A percentile compares a stretch with the other conserved stretches of the same genome.
phyloP scores from a whole-genome alignment of 2,113 vertebrate genomes.

The Chelonoidis abingdonii region DNA sequence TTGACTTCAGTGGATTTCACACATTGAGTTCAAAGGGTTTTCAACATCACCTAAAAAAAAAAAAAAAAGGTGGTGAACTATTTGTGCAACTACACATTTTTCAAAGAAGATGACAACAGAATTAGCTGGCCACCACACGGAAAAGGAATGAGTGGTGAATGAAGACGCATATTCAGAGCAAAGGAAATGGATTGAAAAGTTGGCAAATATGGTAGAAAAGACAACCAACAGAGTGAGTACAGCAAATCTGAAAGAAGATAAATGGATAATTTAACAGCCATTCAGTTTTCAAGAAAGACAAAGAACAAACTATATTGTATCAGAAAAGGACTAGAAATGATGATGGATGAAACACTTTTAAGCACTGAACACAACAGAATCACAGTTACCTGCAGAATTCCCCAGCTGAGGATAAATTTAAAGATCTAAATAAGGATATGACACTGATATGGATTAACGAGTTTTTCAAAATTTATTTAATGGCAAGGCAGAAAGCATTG shows the following conservation, averaged over 20 bases:
- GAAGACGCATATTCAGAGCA: constrained; percentile 55
- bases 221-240: constrained; percentile 71
- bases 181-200: constrained; percentile 74
- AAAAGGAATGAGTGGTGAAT: constrained; percentile 53
- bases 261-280: constrained; percentile 88
- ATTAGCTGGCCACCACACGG: constrained; percentile 29
- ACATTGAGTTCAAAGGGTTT: neutral
- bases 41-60: neutral
- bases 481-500: constrained; percentile 76
- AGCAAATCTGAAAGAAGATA: constrained; percentile 85
- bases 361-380: constrained; percentile 78
- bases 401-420: constrained; percentile 80
- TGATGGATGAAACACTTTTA: constrained; percentile 83
- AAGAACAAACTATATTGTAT: constrained; percentile 85
- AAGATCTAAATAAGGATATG: constrained; percentile 80
- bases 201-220: constrained; percentile 78
- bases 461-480: constrained; percentile 85
- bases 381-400: constrained; percentile 76
- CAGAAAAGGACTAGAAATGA: constrained; percentile 85
- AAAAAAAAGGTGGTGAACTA: neutral
- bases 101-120: constrained; percentile 1
- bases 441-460: constrained; percentile 83
- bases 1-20: neutral
- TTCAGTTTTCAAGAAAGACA: constrained; percentile 87
- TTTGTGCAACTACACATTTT: neutral